These are phyloP conservation scores for Meles meles DNA, from an alignment of 2,113 vertebrate genomes.

Conservation along the genomic window DNA sequence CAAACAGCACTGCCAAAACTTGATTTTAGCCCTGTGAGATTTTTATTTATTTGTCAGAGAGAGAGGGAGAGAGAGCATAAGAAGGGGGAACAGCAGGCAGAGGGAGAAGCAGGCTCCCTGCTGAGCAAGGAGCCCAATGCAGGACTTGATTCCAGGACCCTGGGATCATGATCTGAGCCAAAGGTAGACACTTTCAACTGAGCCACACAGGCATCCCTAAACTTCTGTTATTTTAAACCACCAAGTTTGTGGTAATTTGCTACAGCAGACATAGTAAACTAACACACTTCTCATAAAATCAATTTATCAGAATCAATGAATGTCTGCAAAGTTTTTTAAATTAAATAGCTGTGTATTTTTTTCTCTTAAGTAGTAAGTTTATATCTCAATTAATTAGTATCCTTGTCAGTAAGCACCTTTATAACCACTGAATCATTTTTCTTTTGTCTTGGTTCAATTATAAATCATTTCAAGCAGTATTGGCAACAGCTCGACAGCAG, in stretches of 20 bases:
- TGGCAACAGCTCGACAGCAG: slow-evolving; percentile 33
- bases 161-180: too few species aligned
- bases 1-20: neutral
- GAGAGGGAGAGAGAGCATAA: too few species aligned
- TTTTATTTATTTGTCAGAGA: neutral
- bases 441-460: slow-evolving; percentile 37
- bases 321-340: neutral
- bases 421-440: slow-evolving; percentile 1
- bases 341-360: neutral
- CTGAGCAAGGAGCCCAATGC: too few species aligned
- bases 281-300: slow-evolving; percentile 1
- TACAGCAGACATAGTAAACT: slow-evolving; percentile 20
- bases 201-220: too few species aligned
- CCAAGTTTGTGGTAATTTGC: neutral
- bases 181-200: too few species aligned
- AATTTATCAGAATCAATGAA: slow-evolving; percentile 34
- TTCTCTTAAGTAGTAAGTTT: neutral
- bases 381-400: slow-evolving; percentile 24
- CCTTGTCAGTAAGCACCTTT: neutral
- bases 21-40: neutral
- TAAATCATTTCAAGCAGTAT: slow-evolving; percentile 31
- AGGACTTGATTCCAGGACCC: too few species aligned
- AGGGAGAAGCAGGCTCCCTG: too few species aligned
- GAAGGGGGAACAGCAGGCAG: too few species aligned
- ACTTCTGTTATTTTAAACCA: slow-evolving; percentile 12